phyloP scores from a whole-genome alignment of 2,113 vertebrate genomes.

The Catharus bicknelli region DNA sequence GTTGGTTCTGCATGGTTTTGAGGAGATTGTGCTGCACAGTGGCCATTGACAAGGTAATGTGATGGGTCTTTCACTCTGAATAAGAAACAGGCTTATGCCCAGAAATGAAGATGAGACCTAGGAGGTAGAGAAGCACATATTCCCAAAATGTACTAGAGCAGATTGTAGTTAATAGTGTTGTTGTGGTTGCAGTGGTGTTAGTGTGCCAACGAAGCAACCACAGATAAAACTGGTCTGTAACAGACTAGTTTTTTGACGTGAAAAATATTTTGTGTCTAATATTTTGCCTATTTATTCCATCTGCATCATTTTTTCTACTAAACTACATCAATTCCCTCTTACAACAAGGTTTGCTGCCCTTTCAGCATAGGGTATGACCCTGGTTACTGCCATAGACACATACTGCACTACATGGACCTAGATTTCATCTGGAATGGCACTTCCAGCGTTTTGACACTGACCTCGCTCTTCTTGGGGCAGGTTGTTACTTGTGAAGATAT shows the following conservation, averaged over 20 bases:
- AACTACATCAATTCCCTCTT: not conserved
- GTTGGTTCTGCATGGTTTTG: not conserved
- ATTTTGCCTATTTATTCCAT: not conserved
- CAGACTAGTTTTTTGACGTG: not conserved
- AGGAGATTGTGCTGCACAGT: rapidly evolving
- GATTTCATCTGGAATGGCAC: not conserved
- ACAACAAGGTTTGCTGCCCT: not conserved
- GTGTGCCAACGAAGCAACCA: not conserved
- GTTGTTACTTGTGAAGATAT: not conserved
- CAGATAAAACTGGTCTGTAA: not conserved
- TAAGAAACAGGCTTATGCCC: not conserved
- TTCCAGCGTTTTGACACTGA: not conserved
- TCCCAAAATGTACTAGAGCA: not conserved
- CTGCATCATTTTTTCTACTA: not conserved
- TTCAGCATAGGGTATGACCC: not conserved
- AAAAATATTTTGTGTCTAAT: not conserved
- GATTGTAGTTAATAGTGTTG: not conserved
- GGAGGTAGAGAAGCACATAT: not conserved
- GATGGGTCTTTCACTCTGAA: not conserved
- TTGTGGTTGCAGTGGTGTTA: not conserved
- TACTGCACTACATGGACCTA: rapidly evolving
- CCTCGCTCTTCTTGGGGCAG: not conserved
- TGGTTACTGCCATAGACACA: not conserved
- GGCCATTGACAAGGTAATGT: not conserved
- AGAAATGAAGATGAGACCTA: not conserved